phyloP scores from a whole-genome alignment of 2,113 vertebrate species.

The Antigone vipio region DNA sequence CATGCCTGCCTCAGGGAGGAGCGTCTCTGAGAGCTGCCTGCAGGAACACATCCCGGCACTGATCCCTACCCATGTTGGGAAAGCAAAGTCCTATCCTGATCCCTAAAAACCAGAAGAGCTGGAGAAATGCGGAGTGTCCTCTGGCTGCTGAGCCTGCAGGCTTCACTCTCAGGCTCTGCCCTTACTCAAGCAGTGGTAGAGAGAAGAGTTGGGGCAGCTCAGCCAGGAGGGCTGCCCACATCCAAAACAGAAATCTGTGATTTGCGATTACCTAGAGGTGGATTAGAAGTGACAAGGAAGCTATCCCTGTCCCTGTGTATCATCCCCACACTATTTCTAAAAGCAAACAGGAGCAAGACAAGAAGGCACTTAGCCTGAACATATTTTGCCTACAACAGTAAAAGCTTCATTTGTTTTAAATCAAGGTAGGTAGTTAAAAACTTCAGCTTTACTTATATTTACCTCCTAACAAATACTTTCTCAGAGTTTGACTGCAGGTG shows the following conservation, averaged over 20 bases:
- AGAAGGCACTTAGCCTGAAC: background rate
- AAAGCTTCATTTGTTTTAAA: background rate
- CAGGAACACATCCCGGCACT: accelerated
- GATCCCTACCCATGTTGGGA: background rate
- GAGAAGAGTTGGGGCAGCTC: background rate
- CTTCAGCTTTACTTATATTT: background rate
- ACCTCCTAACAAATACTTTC: background rate
- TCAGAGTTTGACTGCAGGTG: background rate
- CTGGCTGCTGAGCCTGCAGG: background rate
- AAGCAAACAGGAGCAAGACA: background rate
- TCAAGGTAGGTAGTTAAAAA: background rate
- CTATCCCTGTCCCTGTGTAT: background rate
- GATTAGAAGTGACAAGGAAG: background rate
- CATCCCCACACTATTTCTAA: background rate
- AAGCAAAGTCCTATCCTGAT: background rate
- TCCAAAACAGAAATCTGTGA: background rate
- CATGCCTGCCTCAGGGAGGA: background rate
- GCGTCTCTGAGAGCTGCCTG: background rate
- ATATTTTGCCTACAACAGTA: background rate
- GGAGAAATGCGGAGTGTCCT: background rate
- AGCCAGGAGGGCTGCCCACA: background rate
- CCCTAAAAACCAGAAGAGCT: background rate
- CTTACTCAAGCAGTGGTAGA: background rate
- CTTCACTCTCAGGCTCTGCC: background rate
- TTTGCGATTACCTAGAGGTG: background rate